Conservation (phyloP, 2,888 invertebrate genomes). For the Aquatica leii region DNA sequence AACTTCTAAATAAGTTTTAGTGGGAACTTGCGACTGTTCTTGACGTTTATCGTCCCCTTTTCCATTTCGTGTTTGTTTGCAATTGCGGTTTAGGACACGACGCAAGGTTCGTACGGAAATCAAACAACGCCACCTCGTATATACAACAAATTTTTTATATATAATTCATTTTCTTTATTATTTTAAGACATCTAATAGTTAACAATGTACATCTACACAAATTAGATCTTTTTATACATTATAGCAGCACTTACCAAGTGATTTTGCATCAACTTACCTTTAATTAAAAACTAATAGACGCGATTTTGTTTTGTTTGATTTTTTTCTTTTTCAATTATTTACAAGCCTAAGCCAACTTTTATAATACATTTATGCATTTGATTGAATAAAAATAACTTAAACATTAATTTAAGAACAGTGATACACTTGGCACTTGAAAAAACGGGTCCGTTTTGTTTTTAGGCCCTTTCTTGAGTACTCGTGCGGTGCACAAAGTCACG, state of each 20-base stretch:
- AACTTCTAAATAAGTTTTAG: constrained; percentile 52
- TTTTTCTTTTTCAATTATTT: too few relatives aligned
- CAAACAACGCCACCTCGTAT: neutral
- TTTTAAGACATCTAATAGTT: constrained; percentile 58
- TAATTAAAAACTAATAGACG: too few relatives aligned
- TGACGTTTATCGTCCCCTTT: constrained; percentile 36
- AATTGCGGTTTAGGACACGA: constrained; percentile 35
- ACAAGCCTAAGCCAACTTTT: constrained; percentile 30
- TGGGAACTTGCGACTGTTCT: constrained; percentile 46
- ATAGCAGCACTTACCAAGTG: constrained; percentile 4
- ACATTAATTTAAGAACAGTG: constrained; percentile 17
- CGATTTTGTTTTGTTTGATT: too few relatives aligned
- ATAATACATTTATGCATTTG: constrained; percentile 34
- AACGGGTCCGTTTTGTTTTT: neutral
- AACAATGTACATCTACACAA: constrained; percentile 58
- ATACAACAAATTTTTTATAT: constrained; percentile 43
- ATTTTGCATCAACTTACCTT: constrained; percentile 16
- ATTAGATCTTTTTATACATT: constrained; percentile 31
- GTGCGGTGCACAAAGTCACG: constrained; percentile 15
- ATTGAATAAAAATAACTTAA: constrained; percentile 31
- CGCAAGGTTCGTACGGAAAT: constrained; percentile 18
- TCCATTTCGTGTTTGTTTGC: constrained; percentile 35
- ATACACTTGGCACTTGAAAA: constrained; percentile 36
- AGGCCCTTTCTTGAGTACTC: neutral
- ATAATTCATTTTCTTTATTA: too few relatives aligned